Base-by-base conservation (phyloP, 2,113 vertebrate genomes). In the Coptodon bakossiorum region DNA sequence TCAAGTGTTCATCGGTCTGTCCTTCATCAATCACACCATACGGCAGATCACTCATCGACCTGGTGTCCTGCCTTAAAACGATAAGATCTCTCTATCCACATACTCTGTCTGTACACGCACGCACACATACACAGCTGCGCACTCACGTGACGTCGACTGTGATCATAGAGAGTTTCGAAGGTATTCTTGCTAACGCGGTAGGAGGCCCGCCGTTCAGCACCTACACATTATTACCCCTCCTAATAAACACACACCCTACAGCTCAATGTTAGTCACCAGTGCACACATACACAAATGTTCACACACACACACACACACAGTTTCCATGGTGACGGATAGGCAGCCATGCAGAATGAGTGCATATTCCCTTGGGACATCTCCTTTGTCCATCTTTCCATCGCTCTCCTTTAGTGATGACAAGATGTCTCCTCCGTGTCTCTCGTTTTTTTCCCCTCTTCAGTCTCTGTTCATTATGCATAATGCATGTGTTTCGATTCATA, bases 301-400 rank as follows among this genome's bases (percentile, higher is more conserved):
- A 86, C 84, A 93, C 63, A 87, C 53, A 53, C 52, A 53, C 53
- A 86, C 83, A 94, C 78, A 85, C 89, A 89, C 89, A 93, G 95
- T 96, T 96, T 93, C 95, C 95, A 96, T 96, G 94, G 95, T 86
- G 93, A 96, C 91, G 84, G 89, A 93, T 91, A 93, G 91, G 94
- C 94, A 95, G 91, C 94, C 94, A 94, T 94, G 95, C 93, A 91
- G 93, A 94, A 95, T 95, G 95, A 95, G 92, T 92, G 94, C 83
- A 89, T 91, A 88, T 89, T 94, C 95, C 93, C 94, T 94, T 88
- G 93, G 94, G 95, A 95, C 93, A 91, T 94, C 94, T 95, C 94
- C 94, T 95, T 96, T 96, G 95, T 96, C 94, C 95, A 95, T 96
- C 95, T 95, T 83, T 94, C 93, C 93, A 94, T 95, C 88, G 88